Conservation (phyloP, 2,797 vertebrate genomes). For the Eospalax fontanierii region DNA sequence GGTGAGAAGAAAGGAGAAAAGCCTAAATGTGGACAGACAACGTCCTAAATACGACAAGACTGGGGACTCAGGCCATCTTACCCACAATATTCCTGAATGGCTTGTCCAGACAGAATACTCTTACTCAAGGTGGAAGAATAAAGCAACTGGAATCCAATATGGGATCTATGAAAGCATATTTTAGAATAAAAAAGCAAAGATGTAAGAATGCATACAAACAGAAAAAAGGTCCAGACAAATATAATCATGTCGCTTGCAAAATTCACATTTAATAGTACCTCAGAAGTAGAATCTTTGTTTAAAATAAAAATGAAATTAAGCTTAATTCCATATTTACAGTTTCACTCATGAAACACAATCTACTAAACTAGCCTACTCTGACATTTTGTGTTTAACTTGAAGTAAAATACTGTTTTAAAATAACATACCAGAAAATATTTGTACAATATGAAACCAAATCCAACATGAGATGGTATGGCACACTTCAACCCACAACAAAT, state of each 20-base stretch:
- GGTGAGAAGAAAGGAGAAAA: too few species aligned
- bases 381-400: background rate
- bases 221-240: constrained; percentile 16
- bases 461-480: background rate
- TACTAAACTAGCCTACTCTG: background rate
- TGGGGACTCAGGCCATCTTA: background rate
- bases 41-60: background rate
- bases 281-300: background rate
- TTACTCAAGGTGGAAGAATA: background rate
- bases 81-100: background rate
- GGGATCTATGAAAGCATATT: background rate
- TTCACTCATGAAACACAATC: constrained; percentile 4
- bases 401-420: constrained; percentile 16
- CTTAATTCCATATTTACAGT: constrained; percentile 17
- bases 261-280: background rate
- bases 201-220: background rate
- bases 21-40: background rate
- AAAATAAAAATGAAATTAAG: constrained; percentile 24
- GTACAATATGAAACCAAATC: background rate
- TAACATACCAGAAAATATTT: constrained; percentile 27
- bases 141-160: background rate
- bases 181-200: background rate
- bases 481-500: too few species aligned
- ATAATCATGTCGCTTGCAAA: background rate
- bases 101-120: background rate